Evolutionary conservation across 2,888 invertebrate genomes (phyloP), one percentile per base, ranked within the genome.

Genomic region (Apocheima hispidaria): DNA sequence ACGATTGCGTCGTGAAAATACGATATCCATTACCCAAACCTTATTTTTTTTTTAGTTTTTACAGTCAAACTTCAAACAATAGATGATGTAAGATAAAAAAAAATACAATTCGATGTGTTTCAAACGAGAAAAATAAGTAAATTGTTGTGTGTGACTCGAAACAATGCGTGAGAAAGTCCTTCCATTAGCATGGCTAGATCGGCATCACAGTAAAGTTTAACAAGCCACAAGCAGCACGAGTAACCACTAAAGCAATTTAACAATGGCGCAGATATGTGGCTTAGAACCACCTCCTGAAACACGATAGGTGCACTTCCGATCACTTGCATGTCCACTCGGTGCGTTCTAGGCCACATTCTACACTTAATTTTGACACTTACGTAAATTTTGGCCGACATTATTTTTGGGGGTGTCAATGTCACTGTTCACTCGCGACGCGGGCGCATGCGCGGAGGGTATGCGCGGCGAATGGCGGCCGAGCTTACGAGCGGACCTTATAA

Each of bases 331-430:
- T 33, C 58, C 59, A 51, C 61, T 49, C 84, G 80, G 83, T 83
- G 83, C 79, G 83, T 87, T 87, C 89, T 86, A 82, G 82, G 89
- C 90, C 90, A 88, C 88, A 88, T 73, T 83, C 82, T 83, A 79
- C 85, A 84, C 83, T 81, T 74, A 67, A 60, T 71, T 81, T 84
- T 88, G 87, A 87, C 92, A 92, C 92, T 92, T 92, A 92, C 92
- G 88, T 91, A 91, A 84, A 91, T 79, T 90, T 90, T 90, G 82
- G 89, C 86, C 85, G 90, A 87, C 92, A 92, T 92, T 75, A 83
- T 89, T 77, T 84, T 89, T 81, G 72, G 76, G 78, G 81, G 81
- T 82, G 83, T 80, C 87, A 86, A 79, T 87, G 82, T 85, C 83
- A 87, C 84, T 81, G 80, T 74, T 87, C 88, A 88, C 88, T 86